Conservation (phyloP, 1,140 invertebrate species). For the Panagrolaimus sp. region DNA sequence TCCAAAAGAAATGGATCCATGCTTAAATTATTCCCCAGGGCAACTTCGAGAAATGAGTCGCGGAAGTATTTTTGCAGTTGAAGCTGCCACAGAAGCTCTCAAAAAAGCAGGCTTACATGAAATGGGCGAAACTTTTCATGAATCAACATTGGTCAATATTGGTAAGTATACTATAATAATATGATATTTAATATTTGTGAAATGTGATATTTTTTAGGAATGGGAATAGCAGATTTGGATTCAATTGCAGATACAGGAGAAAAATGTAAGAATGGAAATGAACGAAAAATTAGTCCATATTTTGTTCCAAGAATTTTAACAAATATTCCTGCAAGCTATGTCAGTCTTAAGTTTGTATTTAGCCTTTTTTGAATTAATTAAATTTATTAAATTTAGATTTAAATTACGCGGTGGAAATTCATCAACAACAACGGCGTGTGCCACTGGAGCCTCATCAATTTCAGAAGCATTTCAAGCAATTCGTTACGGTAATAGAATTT, state of each 20-base stretch:
- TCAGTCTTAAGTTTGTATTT: conserved; percentile 22
- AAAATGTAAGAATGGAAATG: conserved; percentile 70
- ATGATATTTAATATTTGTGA: conserved; percentile 65
- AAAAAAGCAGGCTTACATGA: conserved; percentile 65
- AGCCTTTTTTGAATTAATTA: neutral
- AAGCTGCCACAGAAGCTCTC: conserved; percentile 74
- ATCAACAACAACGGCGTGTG: conserved; percentile 27
- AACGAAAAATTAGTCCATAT: conserved; percentile 78
- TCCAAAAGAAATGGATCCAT: conserved; percentile 66
- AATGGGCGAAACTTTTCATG: conserved; percentile 63
- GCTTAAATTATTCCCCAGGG: conserved; percentile 66
- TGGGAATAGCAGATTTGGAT: conserved; percentile 88
- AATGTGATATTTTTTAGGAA: conserved; percentile 85
- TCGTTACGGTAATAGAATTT: conserved; percentile 38
- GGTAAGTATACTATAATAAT: conserved; percentile 70
- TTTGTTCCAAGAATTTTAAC: conserved; percentile 88
- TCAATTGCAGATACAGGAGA: conserved; percentile 77
- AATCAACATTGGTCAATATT: conserved; percentile 77
- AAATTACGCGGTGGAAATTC: conserved; percentile 26
- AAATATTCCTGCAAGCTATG: conserved; percentile 33
- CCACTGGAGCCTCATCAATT: conserved; percentile 37
- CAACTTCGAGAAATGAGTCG: conserved; percentile 76
- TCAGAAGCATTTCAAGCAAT: conserved; percentile 45
- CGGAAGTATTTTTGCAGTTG: conserved; percentile 74
- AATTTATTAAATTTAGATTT: neutral